Evolutionary conservation across 2,797 vertebrate species (phyloP), one percentile per base, ranked within the genome.

Genomic region (Hemitrygon akajei): DNA sequence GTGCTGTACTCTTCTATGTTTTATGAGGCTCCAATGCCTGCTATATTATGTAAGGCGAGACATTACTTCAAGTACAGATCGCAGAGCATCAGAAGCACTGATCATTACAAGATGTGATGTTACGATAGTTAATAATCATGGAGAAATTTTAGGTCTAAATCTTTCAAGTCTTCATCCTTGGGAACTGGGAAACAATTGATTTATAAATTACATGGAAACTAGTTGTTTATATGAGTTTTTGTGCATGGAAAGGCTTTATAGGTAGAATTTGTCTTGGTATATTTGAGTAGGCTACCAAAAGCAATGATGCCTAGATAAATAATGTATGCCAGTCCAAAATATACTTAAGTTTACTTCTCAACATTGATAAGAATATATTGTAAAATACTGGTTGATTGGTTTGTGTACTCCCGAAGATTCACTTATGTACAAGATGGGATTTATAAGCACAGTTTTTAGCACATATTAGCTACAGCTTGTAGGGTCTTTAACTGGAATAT

Each of bases 401-500:
- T 27, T 58, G 91, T 56, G 40, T 47, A 47, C 10, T 76, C 91
- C 91, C 91, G 76, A 11, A 71, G 71, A 75, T 71, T 75, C 47
- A 76, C 25, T 47, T 93, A 27, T 93, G 40, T 30, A 76, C 76
- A 14, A 56, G 40, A 20, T 56, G 25, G 20, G 71, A 93, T 75
- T 93, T 93, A 93, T 58, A 56, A 40, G 3, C 63, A 69, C 40
- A n/a, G 73, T n/a, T 93, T 93, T 93, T 25, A 76, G 71, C 37
- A 76, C 37, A 27, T 93, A 37, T 47, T 93, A 56, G 47, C 71
- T 56, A 40, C 27, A 30, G 37, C 73, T 71, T 93, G 40, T 93
- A 56, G 69, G 37, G 40, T 75, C 73, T 93, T 47, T 93, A 93
- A 93, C 73, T 93, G 75, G 91, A 76, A 76, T 93, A 93, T n/a